These are phyloP conservation scores for Stigmatopora argus DNA, from an alignment of 2,113 vertebrate genomes.

Conservation along the genomic window DNA sequence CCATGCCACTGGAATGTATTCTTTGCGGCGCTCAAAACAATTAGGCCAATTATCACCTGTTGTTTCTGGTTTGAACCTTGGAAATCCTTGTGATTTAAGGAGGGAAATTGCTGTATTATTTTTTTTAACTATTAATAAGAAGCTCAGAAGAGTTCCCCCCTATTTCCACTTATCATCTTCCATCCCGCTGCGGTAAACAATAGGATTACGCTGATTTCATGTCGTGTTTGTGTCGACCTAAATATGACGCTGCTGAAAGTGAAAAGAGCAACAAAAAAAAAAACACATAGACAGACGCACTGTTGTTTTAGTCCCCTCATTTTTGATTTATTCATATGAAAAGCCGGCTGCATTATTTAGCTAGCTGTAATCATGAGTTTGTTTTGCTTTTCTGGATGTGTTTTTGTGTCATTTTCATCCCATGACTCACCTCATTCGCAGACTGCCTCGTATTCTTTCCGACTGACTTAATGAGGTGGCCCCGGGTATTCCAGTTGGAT, in stretches of 20 bases:
- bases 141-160: not conserved
- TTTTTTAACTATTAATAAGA: not conserved
- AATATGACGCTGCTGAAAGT: constrained; percentile 28
- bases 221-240: constrained; percentile 38
- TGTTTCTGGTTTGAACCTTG: not conserved
- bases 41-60: constrained; percentile 3
- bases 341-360: not conserved
- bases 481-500: not conserved
- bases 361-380: not conserved
- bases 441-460: not conserved
- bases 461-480: not conserved
- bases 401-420: too few relatives aligned
- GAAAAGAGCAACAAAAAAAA: constrained; percentile 11
- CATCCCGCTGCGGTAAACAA: constrained; percentile 31
- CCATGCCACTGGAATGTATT: constrained; percentile 1
- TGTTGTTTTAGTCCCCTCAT: constrained; percentile 13
- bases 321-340: constrained; percentile 11
- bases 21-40: not conserved
- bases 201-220: constrained; percentile 34
- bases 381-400: not conserved
- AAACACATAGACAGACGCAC: constrained; percentile 9
- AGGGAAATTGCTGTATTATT: too few relatives aligned
- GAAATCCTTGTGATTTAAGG: not conserved
- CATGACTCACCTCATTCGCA: not conserved
- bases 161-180: constrained; percentile 5